These are phyloP conservation scores for Tenthredo scrophulariae DNA, from an alignment of 2,888 invertebrate species.

Conservation along the genomic window DNA sequence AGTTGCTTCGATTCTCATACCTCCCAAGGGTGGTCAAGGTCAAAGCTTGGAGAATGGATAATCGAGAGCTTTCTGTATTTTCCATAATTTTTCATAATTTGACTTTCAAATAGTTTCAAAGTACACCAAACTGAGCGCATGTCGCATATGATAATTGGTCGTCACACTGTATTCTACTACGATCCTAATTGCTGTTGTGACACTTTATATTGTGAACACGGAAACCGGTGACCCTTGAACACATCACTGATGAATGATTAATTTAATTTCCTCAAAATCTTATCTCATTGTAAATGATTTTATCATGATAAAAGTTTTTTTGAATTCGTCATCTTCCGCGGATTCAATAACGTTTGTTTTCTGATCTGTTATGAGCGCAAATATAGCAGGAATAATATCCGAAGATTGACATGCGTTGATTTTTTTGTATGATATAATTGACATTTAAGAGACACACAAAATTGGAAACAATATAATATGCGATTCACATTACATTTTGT, in stretches of 20 bases:
- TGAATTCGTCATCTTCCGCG: background rate
- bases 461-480: background rate
- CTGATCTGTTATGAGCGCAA: background rate
- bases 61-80: background rate
- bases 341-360: background rate
- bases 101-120: background rate
- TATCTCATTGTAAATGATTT: background rate
- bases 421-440: background rate
- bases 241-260: background rate
- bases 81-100: background rate
- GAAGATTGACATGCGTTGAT: background rate
- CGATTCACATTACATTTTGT: background rate
- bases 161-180: background rate
- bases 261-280: background rate
- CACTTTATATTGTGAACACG: background rate
- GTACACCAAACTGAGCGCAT: background rate
- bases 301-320: background rate
- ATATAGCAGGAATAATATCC: background rate
- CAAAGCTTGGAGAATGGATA: background rate
- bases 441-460: background rate
- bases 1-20: background rate
- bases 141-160: background rate
- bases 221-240: background rate
- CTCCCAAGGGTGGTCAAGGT: conserved; percentile 31
- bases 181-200: background rate